phyloP scores from a whole-genome alignment of 2,113 vertebrate genomes.

The Tylochromis polylepis region DNA sequence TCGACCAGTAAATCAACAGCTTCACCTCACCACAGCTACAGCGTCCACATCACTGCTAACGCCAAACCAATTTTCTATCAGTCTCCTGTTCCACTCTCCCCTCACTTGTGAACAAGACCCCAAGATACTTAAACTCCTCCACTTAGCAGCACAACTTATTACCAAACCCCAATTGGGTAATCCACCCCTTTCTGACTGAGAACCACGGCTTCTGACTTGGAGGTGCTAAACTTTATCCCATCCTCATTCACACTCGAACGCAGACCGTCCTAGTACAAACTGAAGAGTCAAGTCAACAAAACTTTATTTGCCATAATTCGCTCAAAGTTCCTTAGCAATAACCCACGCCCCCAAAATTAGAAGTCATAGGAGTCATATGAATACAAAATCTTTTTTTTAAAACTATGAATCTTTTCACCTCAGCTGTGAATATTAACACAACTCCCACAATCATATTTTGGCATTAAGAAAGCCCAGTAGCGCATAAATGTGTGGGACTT shows the following conservation, averaged over 20 bases:
- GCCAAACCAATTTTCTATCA: neutral
- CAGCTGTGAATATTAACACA: slow-evolving; percentile 52
- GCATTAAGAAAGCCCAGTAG: neutral
- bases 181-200: neutral
- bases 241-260: neutral
- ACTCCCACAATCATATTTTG: slow-evolving; percentile 34
- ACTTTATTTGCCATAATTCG: neutral
- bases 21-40: neutral
- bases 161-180: neutral
- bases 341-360: neutral
- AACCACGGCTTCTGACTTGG: neutral
- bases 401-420: slow-evolving; percentile 22
- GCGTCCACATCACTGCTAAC: neutral
- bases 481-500: slow-evolving; percentile 14
- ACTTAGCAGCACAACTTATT: neutral
- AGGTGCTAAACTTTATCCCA: neutral
- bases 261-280: neutral
- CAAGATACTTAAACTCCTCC: neutral
- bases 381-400: neutral
- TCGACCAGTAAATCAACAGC: neutral
- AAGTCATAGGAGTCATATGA: neutral
- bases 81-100: neutral
- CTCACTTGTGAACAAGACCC: neutral
- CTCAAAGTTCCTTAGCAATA: neutral
- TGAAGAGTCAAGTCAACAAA: neutral